These are phyloP conservation scores for Keiferia lycopersicella DNA, from an alignment of 2,888 invertebrate genomes.

Conservation along the genomic window DNA sequence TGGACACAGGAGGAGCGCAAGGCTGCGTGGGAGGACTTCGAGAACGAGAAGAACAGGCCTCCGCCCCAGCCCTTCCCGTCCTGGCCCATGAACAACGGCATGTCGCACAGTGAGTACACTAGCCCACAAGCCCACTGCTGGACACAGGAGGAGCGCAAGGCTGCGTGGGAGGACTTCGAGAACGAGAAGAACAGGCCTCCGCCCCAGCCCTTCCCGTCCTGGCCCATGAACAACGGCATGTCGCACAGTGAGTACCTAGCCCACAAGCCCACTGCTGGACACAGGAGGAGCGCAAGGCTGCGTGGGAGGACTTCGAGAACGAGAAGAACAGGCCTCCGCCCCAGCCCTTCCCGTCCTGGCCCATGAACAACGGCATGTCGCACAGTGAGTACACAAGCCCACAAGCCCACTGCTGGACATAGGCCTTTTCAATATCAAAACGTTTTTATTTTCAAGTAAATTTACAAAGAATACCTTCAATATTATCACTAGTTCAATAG, in stretches of 20 bases:
- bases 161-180: constrained; percentile 99
- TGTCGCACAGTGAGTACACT: no score
- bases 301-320: constrained; percentile 98
- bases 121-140: constrained; percentile 92
- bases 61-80: no score
- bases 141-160: constrained; percentile 97
- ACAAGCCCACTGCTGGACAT: no score
- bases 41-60: no score
- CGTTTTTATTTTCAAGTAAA: no score
- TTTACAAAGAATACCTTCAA: no score
- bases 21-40: no score
- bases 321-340: constrained; percentile 86
- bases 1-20: no score
- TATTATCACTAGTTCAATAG: no score
- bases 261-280: no score
- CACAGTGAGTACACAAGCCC: constrained; percentile 32
- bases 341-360: constrained; percentile 64
- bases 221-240: constrained; percentile 71
- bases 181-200: constrained; percentile 88
- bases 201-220: constrained; percentile 65
- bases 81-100: no score
- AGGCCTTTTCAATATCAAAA: no score
- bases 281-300: constrained; percentile 96
- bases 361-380: constrained; percentile 69
- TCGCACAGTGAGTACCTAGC: constrained; percentile 34